Percentiles rank a stretch among this genome's conserved stretches.
phyloP scores from a whole-genome alignment of 2,797 vertebrate genomes.

The Molothrus aeneus region DNA sequence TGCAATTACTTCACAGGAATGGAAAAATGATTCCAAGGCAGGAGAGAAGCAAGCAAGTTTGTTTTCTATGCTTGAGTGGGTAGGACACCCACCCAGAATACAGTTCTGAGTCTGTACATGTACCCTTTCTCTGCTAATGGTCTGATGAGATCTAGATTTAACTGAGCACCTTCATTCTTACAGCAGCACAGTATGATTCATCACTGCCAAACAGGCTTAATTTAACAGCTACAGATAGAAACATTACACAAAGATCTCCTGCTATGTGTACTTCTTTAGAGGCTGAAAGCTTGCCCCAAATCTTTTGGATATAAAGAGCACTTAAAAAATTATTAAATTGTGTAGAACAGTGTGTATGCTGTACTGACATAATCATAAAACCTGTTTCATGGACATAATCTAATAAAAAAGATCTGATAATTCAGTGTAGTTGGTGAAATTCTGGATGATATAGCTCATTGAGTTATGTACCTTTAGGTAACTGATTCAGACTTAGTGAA shows the following conservation, averaged over 20 bases:
- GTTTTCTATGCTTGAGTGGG: not conserved
- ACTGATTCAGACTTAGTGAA: constrained; percentile 21
- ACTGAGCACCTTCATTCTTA: not conserved
- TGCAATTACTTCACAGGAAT: not conserved
- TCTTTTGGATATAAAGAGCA: constrained; percentile 18
- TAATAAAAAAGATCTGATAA: constrained; percentile 31
- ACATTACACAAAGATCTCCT: not conserved
- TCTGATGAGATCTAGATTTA: not conserved
- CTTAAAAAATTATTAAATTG: constrained; percentile 35
- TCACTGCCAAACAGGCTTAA: not conserved
- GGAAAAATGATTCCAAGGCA: not conserved
- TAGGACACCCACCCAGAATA: not conserved
- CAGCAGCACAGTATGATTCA: not conserved
- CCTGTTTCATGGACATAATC: not conserved
- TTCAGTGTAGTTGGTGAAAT: not conserved
- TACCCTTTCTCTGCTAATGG: not conserved
- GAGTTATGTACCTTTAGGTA: constrained; percentile 13
- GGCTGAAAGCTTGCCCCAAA: constrained; percentile 1
- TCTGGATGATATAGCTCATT: constrained; percentile 13
- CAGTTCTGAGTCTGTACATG: not conserved
- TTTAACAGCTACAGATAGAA: not conserved
- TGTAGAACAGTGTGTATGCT: not conserved
- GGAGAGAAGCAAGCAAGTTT: not conserved
- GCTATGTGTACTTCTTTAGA: not conserved
- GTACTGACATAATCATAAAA: not conserved